Conservation (phyloP, 2,113 vertebrate genomes). For the Sorex araneus region DNA sequence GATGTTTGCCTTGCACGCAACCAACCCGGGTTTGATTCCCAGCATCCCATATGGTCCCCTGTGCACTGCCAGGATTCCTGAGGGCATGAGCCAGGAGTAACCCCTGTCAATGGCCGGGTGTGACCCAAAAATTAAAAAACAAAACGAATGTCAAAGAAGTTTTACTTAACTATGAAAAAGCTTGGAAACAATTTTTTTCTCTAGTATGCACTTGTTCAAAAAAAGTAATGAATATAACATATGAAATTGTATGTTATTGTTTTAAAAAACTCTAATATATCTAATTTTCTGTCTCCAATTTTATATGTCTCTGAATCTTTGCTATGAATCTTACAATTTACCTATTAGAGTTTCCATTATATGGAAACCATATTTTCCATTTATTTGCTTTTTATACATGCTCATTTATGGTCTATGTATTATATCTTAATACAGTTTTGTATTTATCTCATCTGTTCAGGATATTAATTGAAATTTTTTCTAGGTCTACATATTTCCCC, state of each 20-base stretch:
- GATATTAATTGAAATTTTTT: not conserved
- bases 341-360: not conserved
- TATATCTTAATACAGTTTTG: not conserved
- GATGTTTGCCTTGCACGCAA: too few species aligned
- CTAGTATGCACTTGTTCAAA: not conserved
- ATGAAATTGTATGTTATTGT: not conserved
- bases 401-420: not conserved
- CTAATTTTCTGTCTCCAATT: not conserved
- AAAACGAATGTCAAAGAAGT: not conserved
- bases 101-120: too few species aligned
- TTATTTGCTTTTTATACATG: not conserved
- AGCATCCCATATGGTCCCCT: too few species aligned
- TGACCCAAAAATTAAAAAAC: too few species aligned
- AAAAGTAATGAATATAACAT: not conserved
- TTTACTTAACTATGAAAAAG: not conserved
- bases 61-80: too few species aligned
- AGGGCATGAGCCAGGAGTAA: too few species aligned
- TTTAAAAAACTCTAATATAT: not conserved
- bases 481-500: not conserved
- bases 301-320: too few species aligned
- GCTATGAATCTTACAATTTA: not conserved
- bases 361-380: not conserved
- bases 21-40: too few species aligned
- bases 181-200: not conserved
- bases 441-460: not conserved